These are phyloP conservation scores for Laticauda colubrina DNA, from an alignment of 2,113 vertebrate genomes.

Conservation along the genomic window DNA sequence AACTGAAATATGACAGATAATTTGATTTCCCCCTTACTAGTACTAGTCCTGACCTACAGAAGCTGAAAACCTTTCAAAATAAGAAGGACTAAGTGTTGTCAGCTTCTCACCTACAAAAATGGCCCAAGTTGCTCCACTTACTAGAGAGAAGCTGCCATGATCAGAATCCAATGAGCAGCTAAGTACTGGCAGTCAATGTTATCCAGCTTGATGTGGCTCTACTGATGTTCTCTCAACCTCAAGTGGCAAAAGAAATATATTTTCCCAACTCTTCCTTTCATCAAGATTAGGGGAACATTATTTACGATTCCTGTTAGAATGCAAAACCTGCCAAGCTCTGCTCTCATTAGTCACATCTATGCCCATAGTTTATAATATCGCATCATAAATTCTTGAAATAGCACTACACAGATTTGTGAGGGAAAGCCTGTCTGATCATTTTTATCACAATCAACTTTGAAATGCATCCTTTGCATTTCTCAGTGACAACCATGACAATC, in stretches of 20 bases:
- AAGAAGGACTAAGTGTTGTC: background rate
- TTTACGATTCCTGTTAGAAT: background rate
- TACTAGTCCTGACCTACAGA: background rate
- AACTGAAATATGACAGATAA: background rate
- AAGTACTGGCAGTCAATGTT: background rate
- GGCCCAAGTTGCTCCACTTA: background rate
- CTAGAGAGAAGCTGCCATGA: background rate
- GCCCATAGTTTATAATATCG: background rate
- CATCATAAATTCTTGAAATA: background rate
- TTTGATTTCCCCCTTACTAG: too few relatives aligned
- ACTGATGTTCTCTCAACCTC: background rate
- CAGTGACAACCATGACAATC: background rate
- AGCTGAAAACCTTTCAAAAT: background rate
- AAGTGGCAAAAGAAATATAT: background rate
- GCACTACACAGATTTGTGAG: background rate
- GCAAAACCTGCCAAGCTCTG: background rate
- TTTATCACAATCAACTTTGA: background rate
- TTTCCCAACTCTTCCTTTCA: background rate
- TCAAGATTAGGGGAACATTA: background rate
- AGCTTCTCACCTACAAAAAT: background rate
- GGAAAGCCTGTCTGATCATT: background rate
- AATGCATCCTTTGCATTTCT: background rate
- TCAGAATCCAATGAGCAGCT: background rate
- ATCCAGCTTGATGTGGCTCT: background rate
- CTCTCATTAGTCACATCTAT: background rate